Conservation (phyloP, 1,140 invertebrate species). For the Formica exsecta region DNA sequence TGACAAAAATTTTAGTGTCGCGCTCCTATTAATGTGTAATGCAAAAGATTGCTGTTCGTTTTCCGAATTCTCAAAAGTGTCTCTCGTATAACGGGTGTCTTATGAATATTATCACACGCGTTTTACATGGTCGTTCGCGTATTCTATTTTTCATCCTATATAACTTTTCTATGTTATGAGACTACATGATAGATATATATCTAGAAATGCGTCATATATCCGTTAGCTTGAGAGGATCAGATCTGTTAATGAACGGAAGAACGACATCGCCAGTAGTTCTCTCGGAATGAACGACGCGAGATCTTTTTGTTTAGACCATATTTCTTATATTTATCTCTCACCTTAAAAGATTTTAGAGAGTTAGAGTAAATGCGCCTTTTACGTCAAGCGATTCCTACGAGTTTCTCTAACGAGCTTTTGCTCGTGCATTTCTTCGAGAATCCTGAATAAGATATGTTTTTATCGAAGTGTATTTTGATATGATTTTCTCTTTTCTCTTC, state of each 20-base stretch:
- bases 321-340: not conserved
- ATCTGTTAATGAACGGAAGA: not conserved
- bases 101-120: conserved; percentile 55
- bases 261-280: not conserved
- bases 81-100: conserved; percentile 1
- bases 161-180: conserved; percentile 2
- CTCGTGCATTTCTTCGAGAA: not conserved
- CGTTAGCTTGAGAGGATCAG: not conserved
- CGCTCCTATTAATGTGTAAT: not conserved
- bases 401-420: not conserved
- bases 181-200: conserved; percentile 1
- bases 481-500: not conserved
- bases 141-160: conserved; percentile 40
- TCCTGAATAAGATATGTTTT: conserved; percentile 18
- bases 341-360: no score
- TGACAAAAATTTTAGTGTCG: conserved; percentile 10
- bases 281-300: not conserved
- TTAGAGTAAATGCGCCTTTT: conserved; percentile 1
- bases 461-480: conserved; percentile 23
- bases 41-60: conserved; percentile 2
- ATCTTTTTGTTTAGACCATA: not conserved
- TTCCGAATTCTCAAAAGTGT: conserved; percentile 3
- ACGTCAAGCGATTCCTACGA: not conserved
- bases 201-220: conserved; percentile 5
- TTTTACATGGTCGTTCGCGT: conserved; percentile 34